Evolutionary conservation across 1,140 invertebrate species (phyloP).

Genomic region (Micrasema minimum): DNA sequence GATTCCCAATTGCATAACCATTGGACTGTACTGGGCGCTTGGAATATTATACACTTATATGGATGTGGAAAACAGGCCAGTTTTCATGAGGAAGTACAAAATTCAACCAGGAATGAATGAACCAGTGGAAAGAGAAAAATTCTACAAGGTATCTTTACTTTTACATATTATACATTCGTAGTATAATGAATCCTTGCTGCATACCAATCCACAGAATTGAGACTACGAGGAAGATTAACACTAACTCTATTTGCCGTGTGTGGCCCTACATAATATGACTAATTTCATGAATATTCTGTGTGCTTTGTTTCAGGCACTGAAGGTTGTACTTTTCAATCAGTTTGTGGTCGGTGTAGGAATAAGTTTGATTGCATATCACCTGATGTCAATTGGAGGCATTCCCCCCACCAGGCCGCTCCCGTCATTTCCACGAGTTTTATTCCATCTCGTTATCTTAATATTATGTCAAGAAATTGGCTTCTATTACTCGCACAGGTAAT

Average conservation of each 20-base stretch:
- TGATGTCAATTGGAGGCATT: conserved; percentile 77
- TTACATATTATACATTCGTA: neutral
- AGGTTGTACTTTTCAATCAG: conserved; percentile 83
- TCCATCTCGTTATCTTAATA: conserved; percentile 81
- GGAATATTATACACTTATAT: conserved; percentile 43
- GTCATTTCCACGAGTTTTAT: conserved; percentile 84
- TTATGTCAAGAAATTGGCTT: conserved; percentile 86
- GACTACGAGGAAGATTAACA: too few species aligned
- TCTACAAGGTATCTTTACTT: conserved; percentile 18
- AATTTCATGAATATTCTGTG: too few species aligned
- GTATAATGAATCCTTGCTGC: neutral
- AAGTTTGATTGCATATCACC: conserved; percentile 70
- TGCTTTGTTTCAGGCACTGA: conserved; percentile 70
- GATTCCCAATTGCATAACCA: conserved; percentile 32
- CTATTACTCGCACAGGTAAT: conserved; percentile 87
- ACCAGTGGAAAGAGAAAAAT: conserved; percentile 42
- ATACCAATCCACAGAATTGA: too few species aligned
- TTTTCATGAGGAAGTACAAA: conserved; percentile 48
- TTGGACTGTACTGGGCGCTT: conserved; percentile 45
- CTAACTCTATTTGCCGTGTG: too few species aligned
- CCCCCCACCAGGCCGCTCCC: conserved; percentile 77
- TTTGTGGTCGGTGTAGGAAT: conserved; percentile 77
- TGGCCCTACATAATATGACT: too few species aligned
- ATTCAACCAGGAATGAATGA: conserved; percentile 51
- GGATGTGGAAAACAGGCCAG: conserved; percentile 45